A percentile compares a stretch with the other conserved stretches of the same genome.
Conservation (phyloP, 2,888 invertebrate species). For the Lycaena phlaeas region DNA sequence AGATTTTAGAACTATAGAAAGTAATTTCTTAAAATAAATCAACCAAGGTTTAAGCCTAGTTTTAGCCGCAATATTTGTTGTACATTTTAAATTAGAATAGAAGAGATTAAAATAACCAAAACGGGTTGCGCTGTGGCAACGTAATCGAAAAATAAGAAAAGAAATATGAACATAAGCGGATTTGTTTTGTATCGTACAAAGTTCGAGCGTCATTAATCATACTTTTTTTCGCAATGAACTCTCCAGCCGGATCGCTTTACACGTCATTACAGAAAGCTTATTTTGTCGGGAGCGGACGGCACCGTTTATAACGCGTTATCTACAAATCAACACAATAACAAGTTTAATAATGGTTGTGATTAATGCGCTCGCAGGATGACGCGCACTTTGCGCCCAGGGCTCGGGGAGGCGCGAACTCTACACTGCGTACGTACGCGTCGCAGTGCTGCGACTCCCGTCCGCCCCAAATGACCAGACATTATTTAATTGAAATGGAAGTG, state of each 20-base stretch:
- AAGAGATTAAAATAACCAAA: too few relatives aligned
- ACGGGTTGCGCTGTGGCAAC: too few relatives aligned
- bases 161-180: slow-evolving; percentile 29
- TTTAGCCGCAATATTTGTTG: too few relatives aligned
- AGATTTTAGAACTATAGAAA: too few relatives aligned
- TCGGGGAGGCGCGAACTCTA: slow-evolving; percentile 53
- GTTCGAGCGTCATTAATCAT: slow-evolving; percentile 50
- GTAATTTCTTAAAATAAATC: too few relatives aligned
- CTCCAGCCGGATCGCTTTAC: slow-evolving; percentile 49
- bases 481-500: slow-evolving; percentile 70
- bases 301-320: slow-evolving; percentile 72
- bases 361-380: slow-evolving; percentile 69
- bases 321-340: slow-evolving; percentile 71
- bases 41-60: too few relatives aligned
- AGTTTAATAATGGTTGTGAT: slow-evolving; percentile 70
- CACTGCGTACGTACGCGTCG: slow-evolving; percentile 19
- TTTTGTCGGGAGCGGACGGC: slow-evolving; percentile 63
- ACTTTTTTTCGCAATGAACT: slow-evolving; percentile 37
- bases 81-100: too few relatives aligned
- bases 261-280: slow-evolving; percentile 68
- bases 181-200: slow-evolving; percentile 32
- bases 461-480: slow-evolving; percentile 73
- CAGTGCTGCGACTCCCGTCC: slow-evolving; percentile 22
- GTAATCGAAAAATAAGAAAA: slow-evolving; percentile 3
- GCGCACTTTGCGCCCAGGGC: slow-evolving; percentile 56